phyloP scores from a whole-genome alignment of 2,888 invertebrate genomes.

The Acleris literana region DNA sequence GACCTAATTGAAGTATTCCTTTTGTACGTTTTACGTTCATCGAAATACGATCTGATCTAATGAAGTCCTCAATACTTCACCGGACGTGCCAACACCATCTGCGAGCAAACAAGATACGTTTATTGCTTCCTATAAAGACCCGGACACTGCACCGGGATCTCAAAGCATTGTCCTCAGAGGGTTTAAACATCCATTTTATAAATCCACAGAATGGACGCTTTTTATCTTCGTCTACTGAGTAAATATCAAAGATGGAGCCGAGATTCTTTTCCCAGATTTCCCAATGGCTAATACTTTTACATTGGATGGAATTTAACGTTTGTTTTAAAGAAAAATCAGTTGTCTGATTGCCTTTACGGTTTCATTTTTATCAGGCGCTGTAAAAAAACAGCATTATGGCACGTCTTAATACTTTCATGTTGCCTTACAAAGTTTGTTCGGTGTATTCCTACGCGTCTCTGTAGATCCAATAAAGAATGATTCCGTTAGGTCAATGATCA shows the following conservation, averaged over 20 bases:
- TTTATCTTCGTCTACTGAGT: constrained; percentile 62
- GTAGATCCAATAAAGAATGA: too few relatives aligned
- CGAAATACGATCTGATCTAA: background rate
- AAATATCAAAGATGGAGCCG: constrained; percentile 53
- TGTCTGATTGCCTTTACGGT: constrained; percentile 20
- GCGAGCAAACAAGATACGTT: background rate
- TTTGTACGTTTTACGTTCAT: too few relatives aligned
- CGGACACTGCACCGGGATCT: constrained; percentile 30
- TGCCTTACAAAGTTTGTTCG: too few relatives aligned
- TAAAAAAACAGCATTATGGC: too few relatives aligned
- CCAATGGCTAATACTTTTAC: constrained; percentile 31
- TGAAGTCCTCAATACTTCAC: background rate
- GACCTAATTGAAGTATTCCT: too few relatives aligned
- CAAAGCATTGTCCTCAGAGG: constrained; percentile 48
- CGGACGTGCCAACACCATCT: background rate
- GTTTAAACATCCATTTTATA: constrained; percentile 57
- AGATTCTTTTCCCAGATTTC: constrained; percentile 32
- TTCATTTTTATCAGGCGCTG: constrained; percentile 20
- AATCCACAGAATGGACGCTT: constrained; percentile 57
- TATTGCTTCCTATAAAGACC: constrained; percentile 6
- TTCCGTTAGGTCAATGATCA: too few relatives aligned
- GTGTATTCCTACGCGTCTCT: too few relatives aligned
- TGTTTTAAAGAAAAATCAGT: constrained; percentile 29
- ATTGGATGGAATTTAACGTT: constrained; percentile 28
- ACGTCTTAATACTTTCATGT: too few relatives aligned